Conservation (phyloP, 2,113 vertebrate genomes). For the Benitochromis conjunctus region DNA sequence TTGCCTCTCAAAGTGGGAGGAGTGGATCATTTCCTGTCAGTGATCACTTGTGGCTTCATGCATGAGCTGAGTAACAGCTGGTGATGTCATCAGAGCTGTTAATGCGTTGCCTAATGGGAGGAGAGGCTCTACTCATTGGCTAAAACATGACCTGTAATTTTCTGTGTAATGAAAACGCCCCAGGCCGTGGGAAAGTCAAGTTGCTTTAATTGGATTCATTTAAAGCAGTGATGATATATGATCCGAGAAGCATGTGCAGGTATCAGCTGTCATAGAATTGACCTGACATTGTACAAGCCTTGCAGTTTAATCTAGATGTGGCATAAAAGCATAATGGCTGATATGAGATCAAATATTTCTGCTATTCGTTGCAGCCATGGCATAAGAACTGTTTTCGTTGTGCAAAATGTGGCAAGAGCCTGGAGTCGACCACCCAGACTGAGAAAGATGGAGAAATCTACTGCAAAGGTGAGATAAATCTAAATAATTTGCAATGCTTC, state of each 20-base stretch:
- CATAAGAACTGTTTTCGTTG: constrained; percentile 97
- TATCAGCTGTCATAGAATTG: neutral
- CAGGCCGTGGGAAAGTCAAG: neutral
- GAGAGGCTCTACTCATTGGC: neutral
- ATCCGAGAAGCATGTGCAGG: neutral
- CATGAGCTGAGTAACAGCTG: constrained; percentile 3
- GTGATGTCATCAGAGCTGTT: constrained; percentile 3
- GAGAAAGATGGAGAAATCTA: constrained; percentile 98
- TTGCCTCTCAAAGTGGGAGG: neutral
- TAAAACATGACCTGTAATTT: neutral
- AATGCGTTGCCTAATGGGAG: neutral
- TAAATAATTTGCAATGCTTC: rapidly evolving
- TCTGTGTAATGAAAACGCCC: neutral
- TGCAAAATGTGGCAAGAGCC: constrained; percentile 93
- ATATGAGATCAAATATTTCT: neutral
- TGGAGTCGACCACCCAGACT: constrained; percentile 94
- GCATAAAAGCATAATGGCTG: neutral
- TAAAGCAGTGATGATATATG: neutral
- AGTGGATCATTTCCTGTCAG: neutral
- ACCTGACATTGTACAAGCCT: neutral
- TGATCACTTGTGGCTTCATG: neutral
- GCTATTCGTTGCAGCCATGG: constrained; percentile 79
- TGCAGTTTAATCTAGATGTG: neutral
- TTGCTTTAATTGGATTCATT: neutral
- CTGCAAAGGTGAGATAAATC: constrained; percentile 84